Evolutionary conservation across 2,888 invertebrate species (phyloP).

Genomic region (Watsonalla cultraria): DNA sequence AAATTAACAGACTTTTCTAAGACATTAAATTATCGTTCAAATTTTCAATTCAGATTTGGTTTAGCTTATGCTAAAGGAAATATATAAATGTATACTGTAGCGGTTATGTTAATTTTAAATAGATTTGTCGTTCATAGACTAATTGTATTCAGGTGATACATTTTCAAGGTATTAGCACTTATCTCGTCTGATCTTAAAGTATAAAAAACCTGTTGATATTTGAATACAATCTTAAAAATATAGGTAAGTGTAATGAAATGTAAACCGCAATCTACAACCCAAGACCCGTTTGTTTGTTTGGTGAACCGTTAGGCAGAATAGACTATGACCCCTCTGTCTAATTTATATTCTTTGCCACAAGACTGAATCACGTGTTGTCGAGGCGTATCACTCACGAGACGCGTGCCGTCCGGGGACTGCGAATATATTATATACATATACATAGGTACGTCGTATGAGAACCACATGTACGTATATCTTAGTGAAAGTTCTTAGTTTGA

Average conservation of each 20-base stretch:
- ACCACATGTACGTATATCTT: background rate
- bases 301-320: slow-evolving; percentile 2
- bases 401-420: slow-evolving; percentile 28
- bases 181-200: no score
- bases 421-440: background rate
- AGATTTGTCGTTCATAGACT: no score
- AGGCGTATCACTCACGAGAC: slow-evolving; percentile 38
- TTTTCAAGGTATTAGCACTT: no score
- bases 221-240: background rate
- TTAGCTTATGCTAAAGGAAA: no score
- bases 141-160: no score
- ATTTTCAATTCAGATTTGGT: no score
- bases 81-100: no score
- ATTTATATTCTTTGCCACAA: slow-evolving; percentile 29
- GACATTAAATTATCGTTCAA: no score
- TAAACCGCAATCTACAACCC: slow-evolving; percentile 9
- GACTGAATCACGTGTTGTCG: slow-evolving; percentile 36
- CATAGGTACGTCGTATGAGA: background rate
- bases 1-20: no score
- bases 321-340: slow-evolving; percentile 17
- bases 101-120: no score
- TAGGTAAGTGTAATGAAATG: background rate
- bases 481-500: background rate
- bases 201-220: no score
- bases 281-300: slow-evolving; percentile 9